Conservation (phyloP, 1,140 invertebrate species). For the Globodera rostochiensis region DNA sequence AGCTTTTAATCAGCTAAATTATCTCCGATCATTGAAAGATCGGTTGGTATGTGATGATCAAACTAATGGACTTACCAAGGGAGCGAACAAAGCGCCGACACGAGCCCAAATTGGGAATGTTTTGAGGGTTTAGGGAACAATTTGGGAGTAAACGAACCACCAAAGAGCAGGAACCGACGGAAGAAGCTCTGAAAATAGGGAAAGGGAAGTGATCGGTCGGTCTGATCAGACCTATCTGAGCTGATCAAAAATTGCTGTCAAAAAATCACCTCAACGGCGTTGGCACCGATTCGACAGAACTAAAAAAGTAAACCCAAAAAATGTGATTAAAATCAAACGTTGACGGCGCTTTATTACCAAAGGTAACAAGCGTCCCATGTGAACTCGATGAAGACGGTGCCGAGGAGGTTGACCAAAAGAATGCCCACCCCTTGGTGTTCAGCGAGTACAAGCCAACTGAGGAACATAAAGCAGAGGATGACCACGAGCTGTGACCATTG, state of each 20-base stretch:
- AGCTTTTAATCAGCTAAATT: too few relatives aligned
- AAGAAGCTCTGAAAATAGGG: constrained; percentile 26
- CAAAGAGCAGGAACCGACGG: constrained; percentile 51
- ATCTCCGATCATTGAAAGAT: too few relatives aligned
- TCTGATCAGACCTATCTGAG: background rate
- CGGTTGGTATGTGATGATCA: too few relatives aligned
- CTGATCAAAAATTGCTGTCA: background rate
- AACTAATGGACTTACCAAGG: too few relatives aligned
- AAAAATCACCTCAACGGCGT: constrained; percentile 9
- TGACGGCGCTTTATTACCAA: constrained; percentile 32
- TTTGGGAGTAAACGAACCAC: constrained; percentile 35
- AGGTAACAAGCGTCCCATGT: constrained; percentile 62
- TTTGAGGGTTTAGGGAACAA: too few relatives aligned
- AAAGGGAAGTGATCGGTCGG: constrained; percentile 16
- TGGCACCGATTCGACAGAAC: constrained; percentile 17
- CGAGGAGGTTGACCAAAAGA: constrained; percentile 58
- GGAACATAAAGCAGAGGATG: constrained; percentile 58
- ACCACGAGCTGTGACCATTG: constrained; percentile 57
- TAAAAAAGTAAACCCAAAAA: constrained; percentile 12
- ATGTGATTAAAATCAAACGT: background rate
- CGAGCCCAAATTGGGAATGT: too few relatives aligned
- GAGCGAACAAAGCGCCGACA: too few relatives aligned
- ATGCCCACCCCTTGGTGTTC: constrained; percentile 55
- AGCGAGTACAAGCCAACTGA: constrained; percentile 51
- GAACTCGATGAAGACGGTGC: constrained; percentile 56